Conservation (phyloP, 2,113 vertebrate genomes). For the Mirounga angustirostris region DNA sequence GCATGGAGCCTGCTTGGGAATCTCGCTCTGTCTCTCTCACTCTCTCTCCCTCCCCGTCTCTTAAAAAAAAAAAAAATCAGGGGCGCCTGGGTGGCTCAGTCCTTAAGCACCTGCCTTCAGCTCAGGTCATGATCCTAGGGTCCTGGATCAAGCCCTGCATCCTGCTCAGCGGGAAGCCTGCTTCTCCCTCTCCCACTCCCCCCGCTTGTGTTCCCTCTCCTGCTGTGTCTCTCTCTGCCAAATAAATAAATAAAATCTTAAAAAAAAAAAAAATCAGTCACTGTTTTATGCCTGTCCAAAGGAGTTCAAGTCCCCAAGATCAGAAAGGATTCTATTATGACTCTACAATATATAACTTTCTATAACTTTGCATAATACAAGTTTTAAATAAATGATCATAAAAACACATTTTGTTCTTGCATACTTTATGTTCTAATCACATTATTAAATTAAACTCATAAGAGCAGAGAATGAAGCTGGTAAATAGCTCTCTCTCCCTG, state of each 20-base stretch:
- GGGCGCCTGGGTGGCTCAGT: too few relatives aligned
- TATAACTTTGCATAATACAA: neutral
- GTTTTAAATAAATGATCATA: neutral
- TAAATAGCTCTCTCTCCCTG: neutral
- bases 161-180: too few relatives aligned
- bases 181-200: too few relatives aligned
- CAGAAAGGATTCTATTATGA: neutral
- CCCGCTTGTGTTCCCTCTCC: too few relatives aligned
- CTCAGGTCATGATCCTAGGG: too few relatives aligned
- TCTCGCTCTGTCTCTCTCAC: neutral
- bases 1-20: neutral
- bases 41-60: neutral
- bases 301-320: neutral
- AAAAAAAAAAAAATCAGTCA: neutral
- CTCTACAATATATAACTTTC: neutral
- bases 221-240: too few relatives aligned
- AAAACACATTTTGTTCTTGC: neutral
- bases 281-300: neutral
- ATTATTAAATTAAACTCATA: neutral
- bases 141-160: too few relatives aligned
- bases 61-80: neutral
- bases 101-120: too few relatives aligned
- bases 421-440: neutral
- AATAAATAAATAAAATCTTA: too few relatives aligned
- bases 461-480: neutral